Conservation (phyloP, 2,888 invertebrate species). For the Macaria liturata region DNA sequence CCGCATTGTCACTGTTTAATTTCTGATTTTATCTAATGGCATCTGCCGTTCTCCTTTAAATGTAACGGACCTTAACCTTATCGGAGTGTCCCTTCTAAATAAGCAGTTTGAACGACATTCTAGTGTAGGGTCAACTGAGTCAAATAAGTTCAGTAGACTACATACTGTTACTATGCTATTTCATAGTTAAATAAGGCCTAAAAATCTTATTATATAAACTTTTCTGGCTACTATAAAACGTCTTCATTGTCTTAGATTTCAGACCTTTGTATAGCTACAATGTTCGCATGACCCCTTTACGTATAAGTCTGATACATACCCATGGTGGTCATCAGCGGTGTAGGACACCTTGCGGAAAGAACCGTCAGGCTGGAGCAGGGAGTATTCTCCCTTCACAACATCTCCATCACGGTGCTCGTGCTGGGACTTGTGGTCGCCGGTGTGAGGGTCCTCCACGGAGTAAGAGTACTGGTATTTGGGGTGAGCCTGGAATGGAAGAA, state of each 20-base stretch:
- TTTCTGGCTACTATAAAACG: too few relatives aligned
- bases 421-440: conserved; percentile 85
- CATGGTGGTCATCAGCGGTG: conserved; percentile 82
- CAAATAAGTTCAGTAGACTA: too few relatives aligned
- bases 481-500: conserved; percentile 66
- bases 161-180: background rate
- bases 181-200: too few relatives aligned
- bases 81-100: conserved; percentile 2
- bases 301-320: conserved; percentile 54
- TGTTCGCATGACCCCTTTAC: too few relatives aligned
- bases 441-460: conserved; percentile 84
- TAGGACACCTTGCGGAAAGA: conserved; percentile 84
- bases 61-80: conserved; percentile 20
- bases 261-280: too few relatives aligned
- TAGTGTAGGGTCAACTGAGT: conserved; percentile 9
- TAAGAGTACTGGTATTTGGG: conserved; percentile 85
- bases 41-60: conserved; percentile 14
- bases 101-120: conserved; percentile 8
- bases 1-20: conserved; percentile 46
- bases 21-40: conserved; percentile 32
- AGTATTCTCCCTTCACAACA: conserved; percentile 86
- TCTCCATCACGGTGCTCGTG: conserved; percentile 84
- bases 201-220: too few relatives aligned
- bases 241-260: too few relatives aligned
- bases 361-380: conserved; percentile 84